Conservation (phyloP, 2,113 vertebrate genomes). For the Thamnophis sirtalis region DNA sequence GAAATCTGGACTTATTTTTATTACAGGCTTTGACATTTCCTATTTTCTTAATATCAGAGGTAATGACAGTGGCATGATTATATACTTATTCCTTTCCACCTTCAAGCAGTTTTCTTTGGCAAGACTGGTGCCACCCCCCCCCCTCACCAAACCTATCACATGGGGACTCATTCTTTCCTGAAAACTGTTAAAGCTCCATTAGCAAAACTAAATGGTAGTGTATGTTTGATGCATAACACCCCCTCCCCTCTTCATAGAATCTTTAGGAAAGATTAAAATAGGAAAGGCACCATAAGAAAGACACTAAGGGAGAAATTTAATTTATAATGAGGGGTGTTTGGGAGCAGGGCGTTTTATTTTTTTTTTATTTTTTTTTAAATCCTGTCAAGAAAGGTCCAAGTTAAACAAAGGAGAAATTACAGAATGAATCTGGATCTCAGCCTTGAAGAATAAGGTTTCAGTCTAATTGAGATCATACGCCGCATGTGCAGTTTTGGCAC, state of each 20-base stretch:
- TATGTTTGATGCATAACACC: slow-evolving; percentile 44
- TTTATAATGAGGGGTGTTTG: slow-evolving; percentile 45
- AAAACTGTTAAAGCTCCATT: slow-evolving; percentile 67
- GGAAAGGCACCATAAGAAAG: slow-evolving; percentile 45
- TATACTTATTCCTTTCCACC: slow-evolving; percentile 73
- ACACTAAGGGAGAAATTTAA: slow-evolving; percentile 59
- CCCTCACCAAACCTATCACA: slow-evolving; percentile 60
- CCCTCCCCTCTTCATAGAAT: background rate
- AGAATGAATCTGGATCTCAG: slow-evolving; percentile 72
- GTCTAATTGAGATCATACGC: slow-evolving; percentile 87
- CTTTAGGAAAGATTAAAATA: slow-evolving; percentile 49
- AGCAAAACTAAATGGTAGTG: slow-evolving; percentile 58
- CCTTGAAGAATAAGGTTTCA: slow-evolving; percentile 83
- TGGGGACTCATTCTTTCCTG: slow-evolving; percentile 64
- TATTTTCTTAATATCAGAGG: slow-evolving; percentile 72
- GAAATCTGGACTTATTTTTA: slow-evolving; percentile 70
- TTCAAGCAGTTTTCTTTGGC: slow-evolving; percentile 71
- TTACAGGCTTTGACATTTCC: slow-evolving; percentile 72
- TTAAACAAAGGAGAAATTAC: slow-evolving; percentile 79
- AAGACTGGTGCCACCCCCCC: slow-evolving; percentile 12
- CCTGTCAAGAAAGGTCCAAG: slow-evolving; percentile 77
- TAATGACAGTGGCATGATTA: slow-evolving; percentile 73
- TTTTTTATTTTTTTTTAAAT: slow-evolving; percentile 32
- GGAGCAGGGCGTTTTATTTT: background rate
- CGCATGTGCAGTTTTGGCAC: slow-evolving; percentile 80